Conservation (phyloP, 2,797 vertebrate genomes). For the Benthosema pterotum region DNA sequence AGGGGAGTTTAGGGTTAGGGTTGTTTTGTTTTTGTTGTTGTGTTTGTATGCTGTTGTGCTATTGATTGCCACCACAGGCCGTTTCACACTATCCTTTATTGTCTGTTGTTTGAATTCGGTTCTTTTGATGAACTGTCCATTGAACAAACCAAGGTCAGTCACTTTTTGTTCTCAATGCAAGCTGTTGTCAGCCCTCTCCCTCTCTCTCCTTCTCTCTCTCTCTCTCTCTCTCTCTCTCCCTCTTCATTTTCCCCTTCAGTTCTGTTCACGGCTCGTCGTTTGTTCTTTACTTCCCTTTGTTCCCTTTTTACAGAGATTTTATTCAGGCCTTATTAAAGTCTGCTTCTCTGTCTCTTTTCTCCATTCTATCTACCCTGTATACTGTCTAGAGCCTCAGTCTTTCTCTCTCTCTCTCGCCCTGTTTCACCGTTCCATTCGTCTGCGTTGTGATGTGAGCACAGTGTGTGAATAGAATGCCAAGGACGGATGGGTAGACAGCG, state of each 20-base stretch:
- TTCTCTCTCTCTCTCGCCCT: neutral
- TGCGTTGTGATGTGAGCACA: neutral
- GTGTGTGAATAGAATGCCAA: constrained; percentile 10
- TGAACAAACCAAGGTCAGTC: neutral
- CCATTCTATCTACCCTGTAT: neutral
- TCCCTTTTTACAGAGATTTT: neutral
- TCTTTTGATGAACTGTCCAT: neutral
- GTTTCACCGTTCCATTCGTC: constrained; percentile 5
- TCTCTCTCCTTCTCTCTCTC: neutral
- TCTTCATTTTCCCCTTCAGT: neutral
- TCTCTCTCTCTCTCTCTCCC: neutral
- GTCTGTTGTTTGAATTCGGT: constrained; percentile 1
- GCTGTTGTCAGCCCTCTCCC: neutral
- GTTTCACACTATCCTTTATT: no score
- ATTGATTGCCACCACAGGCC: no score
- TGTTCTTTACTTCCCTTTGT: constrained; percentile 3
- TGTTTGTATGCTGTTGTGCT: no score
- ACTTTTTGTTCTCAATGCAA: constrained; percentile 1
- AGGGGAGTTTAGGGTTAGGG: no score
- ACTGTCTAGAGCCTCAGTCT: neutral
- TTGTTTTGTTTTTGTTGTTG: no score
- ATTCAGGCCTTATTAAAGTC: neutral
- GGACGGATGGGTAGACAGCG: constrained; percentile 17
- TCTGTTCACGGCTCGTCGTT: no score
- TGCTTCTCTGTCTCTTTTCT: constrained; percentile 5